These are phyloP conservation scores for Polypterus bichir DNA, from an alignment of 2,113 vertebrate genomes.

Conservation along the genomic window DNA sequence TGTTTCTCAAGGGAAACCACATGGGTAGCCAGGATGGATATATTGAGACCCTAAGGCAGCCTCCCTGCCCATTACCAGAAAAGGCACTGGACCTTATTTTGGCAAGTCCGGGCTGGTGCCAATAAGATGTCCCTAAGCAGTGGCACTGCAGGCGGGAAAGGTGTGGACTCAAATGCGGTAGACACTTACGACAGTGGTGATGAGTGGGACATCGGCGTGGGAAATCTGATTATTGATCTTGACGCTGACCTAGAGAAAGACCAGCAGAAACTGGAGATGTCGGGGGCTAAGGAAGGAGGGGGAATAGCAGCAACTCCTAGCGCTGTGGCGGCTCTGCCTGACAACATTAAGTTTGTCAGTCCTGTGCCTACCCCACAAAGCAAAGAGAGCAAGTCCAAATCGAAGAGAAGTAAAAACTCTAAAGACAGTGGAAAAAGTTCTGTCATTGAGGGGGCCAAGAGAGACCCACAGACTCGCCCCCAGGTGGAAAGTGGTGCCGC, in stretches of 20 bases:
- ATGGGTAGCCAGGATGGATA: slow-evolving; percentile 78
- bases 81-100: slow-evolving; percentile 54
- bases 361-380: slow-evolving; percentile 87
- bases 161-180: slow-evolving; percentile 97
- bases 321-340: slow-evolving; percentile 84
- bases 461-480: slow-evolving; percentile 75
- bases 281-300: slow-evolving; percentile 88
- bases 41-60: slow-evolving; percentile 68
- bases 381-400: slow-evolving; percentile 98
- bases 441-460: slow-evolving; percentile 77
- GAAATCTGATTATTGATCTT: slow-evolving; percentile 98
- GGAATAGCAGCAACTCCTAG: slow-evolving; percentile 74
- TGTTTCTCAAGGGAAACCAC: slow-evolving; percentile 67
- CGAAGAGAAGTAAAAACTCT: slow-evolving; percentile 92
- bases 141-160: slow-evolving; percentile 99
- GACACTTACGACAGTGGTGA: slow-evolving; percentile 98
- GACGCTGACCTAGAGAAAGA: slow-evolving; percentile 98
- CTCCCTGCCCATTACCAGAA: slow-evolving; percentile 44
- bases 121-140: slow-evolving; percentile 99
- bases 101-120: slow-evolving; percentile 76
- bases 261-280: slow-evolving; percentile 96
- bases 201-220: slow-evolving; percentile 99
- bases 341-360: slow-evolving; percentile 97
- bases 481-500: slow-evolving; percentile 63
- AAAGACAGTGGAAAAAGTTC: slow-evolving; percentile 88